These are phyloP conservation scores for Heliconius cydno DNA, from an alignment of 2,888 invertebrate genomes.

Conservation along the genomic window DNA sequence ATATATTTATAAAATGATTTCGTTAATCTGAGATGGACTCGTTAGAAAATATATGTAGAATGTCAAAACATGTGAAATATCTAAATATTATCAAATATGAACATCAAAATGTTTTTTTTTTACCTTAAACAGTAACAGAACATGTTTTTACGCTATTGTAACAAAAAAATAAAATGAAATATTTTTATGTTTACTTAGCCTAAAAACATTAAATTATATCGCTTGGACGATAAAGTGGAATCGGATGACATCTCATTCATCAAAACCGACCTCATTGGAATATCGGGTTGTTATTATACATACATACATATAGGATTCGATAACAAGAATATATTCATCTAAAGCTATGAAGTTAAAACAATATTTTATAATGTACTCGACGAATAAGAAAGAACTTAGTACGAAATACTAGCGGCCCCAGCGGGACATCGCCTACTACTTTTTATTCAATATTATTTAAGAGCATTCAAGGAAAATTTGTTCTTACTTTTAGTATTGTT, in stretches of 20 bases:
- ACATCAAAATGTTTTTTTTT: neutral
- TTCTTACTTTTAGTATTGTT: too few species aligned
- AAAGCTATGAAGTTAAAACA: neutral
- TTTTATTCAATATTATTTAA: too few species aligned
- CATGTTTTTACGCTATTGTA: too few species aligned
- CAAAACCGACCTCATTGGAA: slow-evolving; percentile 15
- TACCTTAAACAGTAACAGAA: neutral
- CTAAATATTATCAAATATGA: neutral
- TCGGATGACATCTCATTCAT: slow-evolving; percentile 12
- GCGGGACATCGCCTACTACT: too few species aligned
- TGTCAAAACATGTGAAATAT: neutral
- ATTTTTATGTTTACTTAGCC: neutral
- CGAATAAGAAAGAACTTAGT: too few species aligned
- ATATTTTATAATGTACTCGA: neutral
- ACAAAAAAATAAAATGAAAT: too few species aligned
- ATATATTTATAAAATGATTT: neutral
- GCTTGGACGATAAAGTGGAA: slow-evolving; percentile 10
- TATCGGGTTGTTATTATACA: neutral
- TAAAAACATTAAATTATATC: neutral
- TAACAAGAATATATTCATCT: neutral
- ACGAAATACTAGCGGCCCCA: too few species aligned
- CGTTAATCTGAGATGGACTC: neutral
- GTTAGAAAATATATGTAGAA: neutral
- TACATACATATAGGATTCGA: neutral
- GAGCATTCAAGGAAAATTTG: too few species aligned